Percentiles rank a stretch among this genome's conserved stretches.
These are phyloP conservation scores for Rattus norvegicus DNA, from an alignment of 2,113 vertebrate genomes.

Conservation along the genomic window GRCr8 NC_086023.1:115309001-115309500, in stretches of 20 bases:
- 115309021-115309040: not conserved
- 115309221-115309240: not conserved
- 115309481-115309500: not conserved
- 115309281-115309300: not conserved
- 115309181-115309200: not conserved
- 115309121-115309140: not conserved
- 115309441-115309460: not conserved
- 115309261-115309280: constrained; percentile 1
- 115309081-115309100: not conserved
- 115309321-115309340: not conserved
- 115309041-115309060: not conserved
- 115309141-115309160: not conserved
- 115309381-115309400: not conserved
- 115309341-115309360: not conserved
- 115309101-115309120: not conserved
- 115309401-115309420: not conserved
- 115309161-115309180: not conserved
- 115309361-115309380: not conserved
- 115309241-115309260: not conserved
- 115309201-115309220: not conserved
- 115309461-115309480: not conserved
- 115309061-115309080: not conserved
- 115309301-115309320: not conserved
- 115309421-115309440: not conserved
- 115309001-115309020: not conserved